Percentiles rank a stretch among this genome's conserved stretches.
Conservation (phyloP, 2,113 vertebrate species). For the Hirundichthys speculiger region DNA sequence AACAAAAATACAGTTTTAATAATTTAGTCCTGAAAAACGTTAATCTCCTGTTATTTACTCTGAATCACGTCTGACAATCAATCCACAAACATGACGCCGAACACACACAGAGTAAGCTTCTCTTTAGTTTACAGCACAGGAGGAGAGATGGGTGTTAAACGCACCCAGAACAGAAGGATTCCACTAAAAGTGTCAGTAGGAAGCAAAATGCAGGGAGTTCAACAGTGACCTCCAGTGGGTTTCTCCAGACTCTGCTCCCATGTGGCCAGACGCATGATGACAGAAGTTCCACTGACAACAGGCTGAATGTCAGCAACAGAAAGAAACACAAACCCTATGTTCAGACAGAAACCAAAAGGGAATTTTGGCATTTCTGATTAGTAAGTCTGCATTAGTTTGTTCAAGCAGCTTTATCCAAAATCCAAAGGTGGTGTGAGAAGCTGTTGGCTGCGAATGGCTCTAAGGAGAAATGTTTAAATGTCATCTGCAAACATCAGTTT, state of each 20-base stretch:
- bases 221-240: constrained; percentile 83
- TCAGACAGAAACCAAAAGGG: constrained; percentile 24
- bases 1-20: constrained; percentile 86
- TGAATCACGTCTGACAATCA: constrained; percentile 76
- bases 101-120: constrained; percentile 82
- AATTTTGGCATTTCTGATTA: not conserved
- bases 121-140: constrained; percentile 57
- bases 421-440: constrained; percentile 20
- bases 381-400: not conserved
- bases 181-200: constrained; percentile 13
- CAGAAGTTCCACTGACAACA: constrained; percentile 29
- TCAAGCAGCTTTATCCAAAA: not conserved
- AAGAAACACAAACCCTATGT: constrained; percentile 14
- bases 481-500: too few relatives aligned
- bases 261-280: constrained; percentile 36
- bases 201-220: constrained; percentile 16
- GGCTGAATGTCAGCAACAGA: constrained; percentile 20
- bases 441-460: not conserved
- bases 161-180: constrained; percentile 40
- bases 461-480: not conserved
- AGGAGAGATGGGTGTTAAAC: constrained; percentile 64
- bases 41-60: constrained; percentile 51
- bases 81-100: constrained; percentile 81
- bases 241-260: constrained; percentile 35
- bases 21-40: constrained; percentile 66